These are phyloP conservation scores for Danio albolineatus DNA, from an alignment of 2,797 vertebrate genomes.

Conservation along the genomic window DNA sequence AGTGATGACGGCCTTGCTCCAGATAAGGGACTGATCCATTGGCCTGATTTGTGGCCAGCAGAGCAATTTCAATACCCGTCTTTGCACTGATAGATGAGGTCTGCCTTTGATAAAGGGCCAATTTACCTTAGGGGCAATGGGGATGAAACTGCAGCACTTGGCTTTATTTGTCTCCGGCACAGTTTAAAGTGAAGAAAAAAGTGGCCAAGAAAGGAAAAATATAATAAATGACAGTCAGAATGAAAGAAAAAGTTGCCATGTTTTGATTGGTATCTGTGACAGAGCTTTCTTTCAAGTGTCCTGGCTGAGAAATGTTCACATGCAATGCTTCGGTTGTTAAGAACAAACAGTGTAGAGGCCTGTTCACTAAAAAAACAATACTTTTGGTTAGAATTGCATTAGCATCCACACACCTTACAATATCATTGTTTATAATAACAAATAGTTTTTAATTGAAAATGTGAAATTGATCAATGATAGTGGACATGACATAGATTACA, in stretches of 20 bases:
- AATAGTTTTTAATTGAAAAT: too few species aligned
- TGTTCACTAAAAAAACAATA: too few species aligned
- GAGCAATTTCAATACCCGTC: constrained; percentile 84
- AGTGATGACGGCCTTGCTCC: constrained; percentile 82
- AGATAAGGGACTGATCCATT: constrained; percentile 79
- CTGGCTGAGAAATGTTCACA: constrained; percentile 41
- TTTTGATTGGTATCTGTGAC: constrained; percentile 49
- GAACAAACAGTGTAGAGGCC: neutral
- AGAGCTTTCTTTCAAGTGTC: constrained; percentile 28
- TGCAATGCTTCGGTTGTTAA: neutral
- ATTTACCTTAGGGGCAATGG: constrained; percentile 79
- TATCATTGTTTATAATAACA: too few species aligned
- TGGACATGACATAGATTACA: too few species aligned
- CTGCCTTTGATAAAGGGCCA: constrained; percentile 81
- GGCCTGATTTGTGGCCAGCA: constrained; percentile 80
- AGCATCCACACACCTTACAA: too few species aligned
- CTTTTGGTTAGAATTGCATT: too few species aligned
- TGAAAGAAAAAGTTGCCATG: constrained; percentile 49
- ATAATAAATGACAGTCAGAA: constrained; percentile 57
- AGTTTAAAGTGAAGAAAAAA: constrained; percentile 69
- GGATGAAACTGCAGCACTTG: constrained; percentile 77
- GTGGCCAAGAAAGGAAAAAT: constrained; percentile 46
- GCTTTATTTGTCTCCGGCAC: constrained; percentile 78
- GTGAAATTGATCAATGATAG: too few species aligned
- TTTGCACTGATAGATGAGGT: constrained; percentile 78